phyloP scores from a whole-genome alignment of 2,113 vertebrate genomes.

The Istiophorus platypterus region DNA sequence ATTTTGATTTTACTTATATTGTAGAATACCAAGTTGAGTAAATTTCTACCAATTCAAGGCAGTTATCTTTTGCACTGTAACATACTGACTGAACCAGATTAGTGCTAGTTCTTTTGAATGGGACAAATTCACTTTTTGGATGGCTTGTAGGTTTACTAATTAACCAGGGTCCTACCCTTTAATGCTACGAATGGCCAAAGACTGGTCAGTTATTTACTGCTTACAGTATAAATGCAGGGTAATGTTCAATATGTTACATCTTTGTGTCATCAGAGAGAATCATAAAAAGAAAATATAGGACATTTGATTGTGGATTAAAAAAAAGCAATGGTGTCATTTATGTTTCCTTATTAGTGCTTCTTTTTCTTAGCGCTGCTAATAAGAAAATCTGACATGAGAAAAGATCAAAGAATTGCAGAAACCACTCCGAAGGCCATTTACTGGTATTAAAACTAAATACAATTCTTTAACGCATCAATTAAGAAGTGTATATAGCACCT shows the following conservation, averaged over 20 bases:
- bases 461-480: background rate
- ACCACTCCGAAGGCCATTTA: background rate
- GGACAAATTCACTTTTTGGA: constrained; percentile 6
- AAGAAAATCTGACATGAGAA: background rate
- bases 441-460: constrained; percentile 2
- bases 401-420: constrained; percentile 15
- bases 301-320: background rate
- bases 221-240: background rate
- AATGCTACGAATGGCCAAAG: background rate
- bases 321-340: background rate
- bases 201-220: background rate
- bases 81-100: background rate
- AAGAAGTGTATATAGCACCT: constrained; percentile 9
- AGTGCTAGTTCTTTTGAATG: constrained; percentile 11
- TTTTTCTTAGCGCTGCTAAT: background rate
- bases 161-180: background rate
- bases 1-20: background rate
- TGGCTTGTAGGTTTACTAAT: constrained; percentile 17
- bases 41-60: background rate
- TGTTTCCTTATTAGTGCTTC: background rate
- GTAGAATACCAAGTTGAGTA: background rate
- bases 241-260: background rate
- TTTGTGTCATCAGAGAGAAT: background rate
- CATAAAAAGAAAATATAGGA: background rate
- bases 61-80: background rate